phyloP scores from a whole-genome alignment of 2,113 vertebrate genomes.

The Hystrix cristata region DNA sequence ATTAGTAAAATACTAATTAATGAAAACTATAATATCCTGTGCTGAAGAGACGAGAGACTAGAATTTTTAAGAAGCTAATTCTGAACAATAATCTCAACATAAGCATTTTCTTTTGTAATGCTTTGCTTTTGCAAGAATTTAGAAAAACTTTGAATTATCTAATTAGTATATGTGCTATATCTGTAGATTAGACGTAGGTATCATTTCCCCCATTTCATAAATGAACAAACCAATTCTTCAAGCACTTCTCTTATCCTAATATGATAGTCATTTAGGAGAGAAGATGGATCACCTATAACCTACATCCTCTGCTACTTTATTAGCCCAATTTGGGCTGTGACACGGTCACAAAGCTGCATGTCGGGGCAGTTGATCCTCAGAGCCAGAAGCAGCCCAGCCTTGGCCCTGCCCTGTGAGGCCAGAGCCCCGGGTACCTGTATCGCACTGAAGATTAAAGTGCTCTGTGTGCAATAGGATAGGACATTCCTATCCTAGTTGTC shows the following conservation, averaged over 20 bases:
- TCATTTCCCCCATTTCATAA: not conserved
- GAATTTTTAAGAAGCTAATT: slow-evolving; percentile 1
- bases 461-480: not conserved
- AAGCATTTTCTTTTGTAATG: slow-evolving; percentile 1
- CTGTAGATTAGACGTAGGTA: not conserved
- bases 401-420: not conserved
- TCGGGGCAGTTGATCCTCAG: slow-evolving; percentile 10
- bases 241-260: not conserved
- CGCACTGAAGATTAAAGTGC: not conserved
- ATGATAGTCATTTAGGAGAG: not conserved
- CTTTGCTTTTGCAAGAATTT: not conserved
- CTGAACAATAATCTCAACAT: slow-evolving; percentile 9
- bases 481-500: too few relatives aligned
- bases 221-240: slow-evolving; percentile 6
- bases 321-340: not conserved
- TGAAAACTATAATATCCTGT: not conserved
- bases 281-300: not conserved
- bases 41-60: not conserved
- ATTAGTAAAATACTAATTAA: slow-evolving; percentile 9
- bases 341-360: not conserved
- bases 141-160: not conserved
- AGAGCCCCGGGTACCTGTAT: not conserved
- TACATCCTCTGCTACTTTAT: not conserved
- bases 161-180: not conserved
- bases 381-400: not conserved